Evolutionary conservation across 2,888 invertebrate genomes (phyloP), one percentile per base, ranked within the genome.

Genomic region (Andrena camellia): DNA sequence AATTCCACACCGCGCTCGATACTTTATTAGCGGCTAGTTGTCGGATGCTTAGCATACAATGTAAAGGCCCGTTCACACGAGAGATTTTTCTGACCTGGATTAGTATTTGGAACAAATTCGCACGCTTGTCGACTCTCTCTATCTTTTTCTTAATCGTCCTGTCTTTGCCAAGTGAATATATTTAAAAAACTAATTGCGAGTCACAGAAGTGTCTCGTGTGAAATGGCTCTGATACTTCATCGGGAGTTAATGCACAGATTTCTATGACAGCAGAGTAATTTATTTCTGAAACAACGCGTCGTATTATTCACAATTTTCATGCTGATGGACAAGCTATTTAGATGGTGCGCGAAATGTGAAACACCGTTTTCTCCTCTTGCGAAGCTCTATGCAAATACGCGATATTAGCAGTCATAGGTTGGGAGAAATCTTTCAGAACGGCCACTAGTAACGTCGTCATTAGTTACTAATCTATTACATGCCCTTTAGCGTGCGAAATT

Each of bases 291-390:
- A 13, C 48, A 20, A 35, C 26, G n/a, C 26, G 60, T 17, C 7
- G 31, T 13, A n/a, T 62, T 62, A 33, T 62, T 62, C 26, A 42
- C 10, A 50, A 71, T 71, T 62, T 54, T 69, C 20, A 35, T 26
- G 2, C 17, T 17, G 7, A 20, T 57, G 33, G 71, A 7, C 20
- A 48, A n/a, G 31, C 33, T 60, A 13, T 54, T 33, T 13, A 31
- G 13, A 52, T 3, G 10, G 23, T 50, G 17, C 23, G 17, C 20
- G 31, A 7, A 48, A 31, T 29, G 26, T 48, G 13, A 13, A 23
- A 68, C 23, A 42, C 42, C 17, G 42, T 42, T 31, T 26, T 29
- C 54, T 33, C 20, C 13, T 17, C 17, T 57, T 29, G 42, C 7
- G 13, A 6, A 20, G 42, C 8, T n/a, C 35, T 26, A 57, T 57